These are phyloP conservation scores for Zonitis immaculata DNA, from an alignment of 2,888 invertebrate genomes.

Conservation along the genomic window DNA sequence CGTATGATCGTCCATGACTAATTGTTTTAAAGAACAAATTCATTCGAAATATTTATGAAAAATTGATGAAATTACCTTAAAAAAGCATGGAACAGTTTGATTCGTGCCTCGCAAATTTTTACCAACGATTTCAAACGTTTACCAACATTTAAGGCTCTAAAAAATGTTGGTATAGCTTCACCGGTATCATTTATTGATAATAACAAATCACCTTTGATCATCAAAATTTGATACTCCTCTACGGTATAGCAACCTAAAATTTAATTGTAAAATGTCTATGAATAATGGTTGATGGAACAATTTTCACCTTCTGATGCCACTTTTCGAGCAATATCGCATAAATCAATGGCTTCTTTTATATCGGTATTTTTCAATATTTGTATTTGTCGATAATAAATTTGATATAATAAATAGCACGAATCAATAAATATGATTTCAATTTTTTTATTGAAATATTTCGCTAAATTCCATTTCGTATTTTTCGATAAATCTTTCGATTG, in stretches of 20 bases:
- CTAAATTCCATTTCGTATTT: constrained; percentile 46
- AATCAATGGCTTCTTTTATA: constrained; percentile 48
- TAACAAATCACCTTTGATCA: constrained; percentile 54
- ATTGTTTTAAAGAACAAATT: no score
- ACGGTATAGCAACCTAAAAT: no score
- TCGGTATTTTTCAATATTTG: constrained; percentile 44
- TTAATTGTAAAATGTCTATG: no score
- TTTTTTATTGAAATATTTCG: constrained; percentile 30
- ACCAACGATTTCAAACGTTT: constrained; percentile 43
- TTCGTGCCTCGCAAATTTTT: constrained; percentile 54
- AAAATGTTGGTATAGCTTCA: constrained; percentile 52
- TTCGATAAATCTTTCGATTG: constrained; percentile 30
- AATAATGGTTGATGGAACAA: no score
- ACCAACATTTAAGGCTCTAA: constrained; percentile 50
- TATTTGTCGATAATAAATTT: constrained; percentile 48
- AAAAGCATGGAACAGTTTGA: no score
- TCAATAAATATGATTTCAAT: constrained; percentile 48
- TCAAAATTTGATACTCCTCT: constrained; percentile 54
- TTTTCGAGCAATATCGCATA: constrained; percentile 52
- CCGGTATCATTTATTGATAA: constrained; percentile 50
- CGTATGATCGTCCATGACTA: constrained; percentile 33
- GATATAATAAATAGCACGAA: constrained; percentile 49
- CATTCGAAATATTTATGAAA: no score
- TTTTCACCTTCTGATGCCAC: no score
- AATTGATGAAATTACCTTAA: no score